Evolutionary conservation across 2,888 invertebrate species (phyloP), one percentile per base, ranked within the genome.

Genomic region (Tetragonula carbonaria): DNA sequence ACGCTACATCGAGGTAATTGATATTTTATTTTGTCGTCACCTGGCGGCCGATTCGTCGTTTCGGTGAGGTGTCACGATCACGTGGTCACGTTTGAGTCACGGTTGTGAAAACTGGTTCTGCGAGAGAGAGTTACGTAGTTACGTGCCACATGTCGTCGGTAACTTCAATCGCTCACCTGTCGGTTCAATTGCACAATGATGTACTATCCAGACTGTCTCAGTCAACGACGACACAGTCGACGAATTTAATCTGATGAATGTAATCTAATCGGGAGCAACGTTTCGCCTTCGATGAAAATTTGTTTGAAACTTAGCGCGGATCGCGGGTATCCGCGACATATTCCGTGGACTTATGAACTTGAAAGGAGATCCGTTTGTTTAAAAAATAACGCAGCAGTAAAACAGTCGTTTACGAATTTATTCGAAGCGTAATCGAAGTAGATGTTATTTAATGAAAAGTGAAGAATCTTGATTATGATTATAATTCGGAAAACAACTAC

Each of bases 51-150:
- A 51, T 45, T 57, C n/a, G 53, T 45, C 65, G 55, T 71, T 55
- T 53, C 74, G 16, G 23, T 72, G 82, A 76, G 63, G 73, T 80
- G 84, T 85, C 87, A 80, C 68, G 67, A 70, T 89, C 89, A 86
- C 84, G 82, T 88, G 89, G 82, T 8, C 53, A 33, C 21, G 82
- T 78, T 80, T 89, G 89, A 89, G 84, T 89, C 89, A 89, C 55
- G 51, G 59, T 71, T 4, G 13, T 45, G 33, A 38, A 66, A 88
- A 86, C 85, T 71, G 76, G 85, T 87, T 88, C 81, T 57, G n/a
- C 21, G 16, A 28, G 53, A 55, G 16, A 28, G 53, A 55, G 16
- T 45, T 11, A 45, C 45, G 8, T 45, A 45, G 45, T 38, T 53
- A 21, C 55, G 18, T 66, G n/a, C 45, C n/a, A 51, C 5, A 51